Percentiles rank a stretch among this genome's conserved stretches.
Evolutionary conservation across 1,140 invertebrate species (phyloP).

Genomic region (Ridgeia piscesae): DNA sequence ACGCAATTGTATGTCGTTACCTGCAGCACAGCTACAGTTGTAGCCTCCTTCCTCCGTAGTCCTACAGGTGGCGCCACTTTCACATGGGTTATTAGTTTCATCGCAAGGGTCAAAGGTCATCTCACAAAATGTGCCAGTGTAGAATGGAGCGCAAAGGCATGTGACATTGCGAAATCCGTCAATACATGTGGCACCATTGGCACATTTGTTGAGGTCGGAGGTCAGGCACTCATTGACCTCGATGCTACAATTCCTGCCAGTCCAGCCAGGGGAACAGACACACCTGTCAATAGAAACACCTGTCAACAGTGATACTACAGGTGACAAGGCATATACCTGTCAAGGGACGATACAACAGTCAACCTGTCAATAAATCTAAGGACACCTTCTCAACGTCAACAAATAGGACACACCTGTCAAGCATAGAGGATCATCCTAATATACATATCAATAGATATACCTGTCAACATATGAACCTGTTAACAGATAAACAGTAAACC

Average conservation of each 20-base stretch:
- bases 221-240: constrained; percentile 27
- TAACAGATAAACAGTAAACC: constrained; percentile 5
- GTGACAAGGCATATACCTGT: constrained; percentile 1
- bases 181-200: constrained; percentile 26
- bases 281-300: constrained; percentile 25
- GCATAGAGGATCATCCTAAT: too few species aligned
- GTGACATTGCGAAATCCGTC: constrained; percentile 13
- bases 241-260: constrained; percentile 76
- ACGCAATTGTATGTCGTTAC: constrained; percentile 8
- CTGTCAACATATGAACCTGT: constrained; percentile 53
- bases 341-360: constrained; percentile 64
- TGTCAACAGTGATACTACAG: background rate
- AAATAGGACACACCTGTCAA: background rate
- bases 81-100: constrained; percentile 69
- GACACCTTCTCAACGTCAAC: too few species aligned
- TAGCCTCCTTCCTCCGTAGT: constrained; percentile 59
- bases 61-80: constrained; percentile 68
- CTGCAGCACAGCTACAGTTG: constrained; percentile 58
- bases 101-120: constrained; percentile 27
- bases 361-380: constrained; percentile 21
- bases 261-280: constrained; percentile 60
- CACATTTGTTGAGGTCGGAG: constrained; percentile 18
- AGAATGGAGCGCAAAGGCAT: constrained; percentile 23
- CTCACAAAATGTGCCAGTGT: constrained; percentile 34
- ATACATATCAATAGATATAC: constrained; percentile 64